phyloP scores from a whole-genome alignment of 1,140 invertebrate species.

The Drosophila mauritiana region DNA sequence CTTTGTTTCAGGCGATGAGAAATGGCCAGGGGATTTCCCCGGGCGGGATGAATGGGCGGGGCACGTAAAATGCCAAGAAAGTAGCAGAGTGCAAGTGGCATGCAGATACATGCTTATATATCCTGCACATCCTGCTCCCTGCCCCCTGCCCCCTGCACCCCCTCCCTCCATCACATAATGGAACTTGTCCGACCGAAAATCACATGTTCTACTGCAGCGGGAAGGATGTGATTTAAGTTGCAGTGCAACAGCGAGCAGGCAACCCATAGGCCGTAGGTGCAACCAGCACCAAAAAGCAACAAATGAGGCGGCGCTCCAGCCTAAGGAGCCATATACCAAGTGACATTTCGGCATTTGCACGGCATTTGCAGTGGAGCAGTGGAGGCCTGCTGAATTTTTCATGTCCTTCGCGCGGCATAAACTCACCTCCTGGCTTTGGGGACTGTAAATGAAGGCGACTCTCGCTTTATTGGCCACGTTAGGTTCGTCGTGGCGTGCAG shows the following conservation, averaged over 20 bases:
- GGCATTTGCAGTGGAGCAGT: not conserved
- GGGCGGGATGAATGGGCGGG: slow-evolving; percentile 20
- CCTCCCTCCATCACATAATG: slow-evolving; percentile 4
- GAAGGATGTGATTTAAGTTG: slow-evolving; percentile 84
- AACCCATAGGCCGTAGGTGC: slow-evolving; percentile 1
- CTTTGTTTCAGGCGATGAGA: slow-evolving; percentile 75
- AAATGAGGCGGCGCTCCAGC: slow-evolving; percentile 38
- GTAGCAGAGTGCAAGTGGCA: slow-evolving; percentile 67
- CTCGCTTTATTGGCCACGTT: slow-evolving; percentile 62
- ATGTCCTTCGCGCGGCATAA: slow-evolving; percentile 57
- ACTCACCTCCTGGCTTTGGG: slow-evolving; percentile 19
- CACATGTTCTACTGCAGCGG: slow-evolving; percentile 80
- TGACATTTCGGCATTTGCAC: slow-evolving; percentile 65
- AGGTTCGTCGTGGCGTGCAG: slow-evolving; percentile 1
- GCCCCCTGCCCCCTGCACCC: not conserved
- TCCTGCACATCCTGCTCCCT: slow-evolving; percentile 4
- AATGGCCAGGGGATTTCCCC: slow-evolving; percentile 42
- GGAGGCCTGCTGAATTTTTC: slow-evolving; percentile 75
- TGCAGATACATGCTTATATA: slow-evolving; percentile 52
- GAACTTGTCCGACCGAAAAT: slow-evolving; percentile 74
- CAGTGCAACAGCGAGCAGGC: slow-evolving; percentile 43
- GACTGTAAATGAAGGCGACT: slow-evolving; percentile 68
- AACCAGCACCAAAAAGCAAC: slow-evolving; percentile 18
- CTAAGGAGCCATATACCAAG: slow-evolving; percentile 9
- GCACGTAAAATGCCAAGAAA: slow-evolving; percentile 76